phyloP scores from a whole-genome alignment of 2,888 invertebrate species.

The Lasioglossum calceatum region DNA sequence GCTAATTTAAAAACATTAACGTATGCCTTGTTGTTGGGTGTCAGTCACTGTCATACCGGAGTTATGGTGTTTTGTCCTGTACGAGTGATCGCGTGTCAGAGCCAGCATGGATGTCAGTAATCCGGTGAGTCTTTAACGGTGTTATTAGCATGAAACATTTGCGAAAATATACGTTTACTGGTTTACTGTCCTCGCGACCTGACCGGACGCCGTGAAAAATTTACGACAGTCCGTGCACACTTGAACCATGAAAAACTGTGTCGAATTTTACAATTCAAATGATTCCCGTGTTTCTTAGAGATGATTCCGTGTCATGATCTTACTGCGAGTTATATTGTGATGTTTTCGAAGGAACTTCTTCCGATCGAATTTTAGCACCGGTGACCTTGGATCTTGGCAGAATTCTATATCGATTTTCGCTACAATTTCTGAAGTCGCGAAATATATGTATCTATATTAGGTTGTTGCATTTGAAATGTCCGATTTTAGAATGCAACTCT shows the following conservation, averaged over 20 bases:
- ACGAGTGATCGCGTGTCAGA: not conserved
- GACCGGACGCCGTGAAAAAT: not conserved
- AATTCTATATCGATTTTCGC: not conserved
- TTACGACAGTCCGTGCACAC: not conserved
- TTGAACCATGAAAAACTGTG: not conserved
- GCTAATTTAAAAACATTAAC: conserved; percentile 33
- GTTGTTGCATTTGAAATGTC: no score
- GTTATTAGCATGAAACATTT: not conserved
- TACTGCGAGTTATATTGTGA: not conserved
- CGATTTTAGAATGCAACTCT: no score
- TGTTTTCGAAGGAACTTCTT: not conserved
- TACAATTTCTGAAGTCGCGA: no score
- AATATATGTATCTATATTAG: no score
- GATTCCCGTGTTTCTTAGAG: not conserved
- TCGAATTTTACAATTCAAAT: conserved; percentile 6
- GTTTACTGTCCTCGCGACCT: not conserved
- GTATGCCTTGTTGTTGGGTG: not conserved
- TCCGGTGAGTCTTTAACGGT: conserved; percentile 32
- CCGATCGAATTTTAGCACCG: not conserved
- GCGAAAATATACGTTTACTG: not conserved
- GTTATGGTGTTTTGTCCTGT: not conserved
- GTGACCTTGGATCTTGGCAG: not conserved
- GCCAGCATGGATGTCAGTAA: conserved; percentile 14
- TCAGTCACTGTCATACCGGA: not conserved
- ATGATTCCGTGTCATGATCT: not conserved